Conservation (phyloP, 2,888 invertebrate genomes). For the Phymatocera aterrima region DNA sequence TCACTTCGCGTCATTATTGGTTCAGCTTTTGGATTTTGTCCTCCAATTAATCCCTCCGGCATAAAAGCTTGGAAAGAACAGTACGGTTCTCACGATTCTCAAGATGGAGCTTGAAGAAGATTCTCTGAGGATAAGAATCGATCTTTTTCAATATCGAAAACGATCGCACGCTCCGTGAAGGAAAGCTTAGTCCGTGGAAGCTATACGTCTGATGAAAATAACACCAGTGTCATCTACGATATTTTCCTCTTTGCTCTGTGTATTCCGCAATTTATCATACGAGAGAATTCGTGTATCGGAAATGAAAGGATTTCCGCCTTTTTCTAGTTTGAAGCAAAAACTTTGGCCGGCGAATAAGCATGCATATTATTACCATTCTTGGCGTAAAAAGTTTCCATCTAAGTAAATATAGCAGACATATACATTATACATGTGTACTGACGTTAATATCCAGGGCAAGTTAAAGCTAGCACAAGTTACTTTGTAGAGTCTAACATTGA, state of each 20-base stretch:
- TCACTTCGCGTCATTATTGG: no score
- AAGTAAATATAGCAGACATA: neutral
- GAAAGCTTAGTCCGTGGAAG: neutral
- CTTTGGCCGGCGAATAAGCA: neutral
- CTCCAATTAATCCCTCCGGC: no score
- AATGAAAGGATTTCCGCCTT: neutral
- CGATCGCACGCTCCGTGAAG: no score
- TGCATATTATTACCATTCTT: neutral
- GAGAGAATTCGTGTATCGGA: neutral
- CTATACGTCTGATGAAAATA: neutral
- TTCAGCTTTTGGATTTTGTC: no score
- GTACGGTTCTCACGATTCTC: no score
- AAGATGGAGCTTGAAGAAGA: no score
- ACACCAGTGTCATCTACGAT: neutral
- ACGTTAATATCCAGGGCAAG: neutral
- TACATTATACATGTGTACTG: neutral
- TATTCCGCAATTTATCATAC: no score
- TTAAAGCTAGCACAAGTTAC: conserved; percentile 6
- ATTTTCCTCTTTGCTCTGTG: neutral
- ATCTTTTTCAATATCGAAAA: neutral
- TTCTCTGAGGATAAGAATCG: no score
- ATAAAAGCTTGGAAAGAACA: no score
- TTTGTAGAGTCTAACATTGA: conserved; percentile 6
- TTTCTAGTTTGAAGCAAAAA: neutral
- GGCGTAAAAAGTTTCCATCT: neutral